Percentiles rank a stretch among this genome's conserved stretches.
phyloP scores from a whole-genome alignment of 2,888 invertebrate species.

The Hypercompe scribonia region DNA sequence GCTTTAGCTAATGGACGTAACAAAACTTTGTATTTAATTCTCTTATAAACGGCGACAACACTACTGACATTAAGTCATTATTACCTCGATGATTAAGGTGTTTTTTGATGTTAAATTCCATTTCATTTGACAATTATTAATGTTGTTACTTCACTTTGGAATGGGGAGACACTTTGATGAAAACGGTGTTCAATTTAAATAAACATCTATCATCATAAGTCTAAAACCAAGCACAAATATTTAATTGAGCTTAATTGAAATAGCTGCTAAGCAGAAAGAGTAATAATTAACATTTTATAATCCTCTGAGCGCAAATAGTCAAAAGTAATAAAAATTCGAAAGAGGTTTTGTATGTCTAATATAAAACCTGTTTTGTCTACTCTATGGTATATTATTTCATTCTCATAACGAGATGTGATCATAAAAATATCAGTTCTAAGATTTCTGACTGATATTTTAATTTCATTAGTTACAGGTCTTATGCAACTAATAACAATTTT shows the following conservation, averaged over 20 bases:
- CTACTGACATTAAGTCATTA: slow-evolving; percentile 11
- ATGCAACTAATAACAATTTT: not conserved
- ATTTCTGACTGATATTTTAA: not conserved
- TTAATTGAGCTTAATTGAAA: not conserved
- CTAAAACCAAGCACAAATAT: not conserved
- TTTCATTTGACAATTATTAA: not conserved
- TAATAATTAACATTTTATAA: not conserved
- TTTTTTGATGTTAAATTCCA: not conserved
- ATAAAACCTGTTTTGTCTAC: not conserved
- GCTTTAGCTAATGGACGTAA: slow-evolving; percentile 54
- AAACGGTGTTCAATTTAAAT: not conserved
- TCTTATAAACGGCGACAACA: slow-evolving; percentile 18
- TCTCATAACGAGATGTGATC: not conserved
- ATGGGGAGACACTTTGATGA: not conserved
- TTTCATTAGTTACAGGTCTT: not conserved
- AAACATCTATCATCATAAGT: not conserved
- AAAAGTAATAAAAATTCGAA: not conserved
- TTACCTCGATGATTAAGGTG: not conserved
- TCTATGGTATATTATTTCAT: not conserved
- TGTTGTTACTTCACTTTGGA: not conserved
- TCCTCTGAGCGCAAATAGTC: not conserved
- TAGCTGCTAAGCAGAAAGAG: not conserved
- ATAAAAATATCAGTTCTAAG: not conserved
- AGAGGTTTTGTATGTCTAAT: not conserved
- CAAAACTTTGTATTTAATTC: slow-evolving; percentile 35